Percentiles rank a stretch among this genome's conserved stretches.
Evolutionary conservation across 1,140 invertebrate genomes (phyloP).

Genomic region (Helicorthomorpha holstii): DNA sequence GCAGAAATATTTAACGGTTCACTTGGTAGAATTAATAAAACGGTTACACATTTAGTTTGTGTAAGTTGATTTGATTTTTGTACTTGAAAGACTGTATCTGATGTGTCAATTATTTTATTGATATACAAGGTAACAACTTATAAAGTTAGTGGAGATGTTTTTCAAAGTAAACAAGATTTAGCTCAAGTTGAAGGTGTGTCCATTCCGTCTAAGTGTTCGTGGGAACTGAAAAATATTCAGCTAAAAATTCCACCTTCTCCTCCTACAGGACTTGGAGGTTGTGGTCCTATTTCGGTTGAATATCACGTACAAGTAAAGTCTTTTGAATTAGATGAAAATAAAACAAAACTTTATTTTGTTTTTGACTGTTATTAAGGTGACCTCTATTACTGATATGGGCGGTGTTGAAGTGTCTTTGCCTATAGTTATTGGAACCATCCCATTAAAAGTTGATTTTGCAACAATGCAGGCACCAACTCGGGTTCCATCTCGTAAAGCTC

Average conservation of each 20-base stretch:
- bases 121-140: background rate
- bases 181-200: background rate
- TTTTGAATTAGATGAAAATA: background rate
- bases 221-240: background rate
- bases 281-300: background rate
- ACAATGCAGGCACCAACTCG: background rate
- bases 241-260: background rate
- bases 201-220: background rate
- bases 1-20: background rate
- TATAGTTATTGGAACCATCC: background rate
- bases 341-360: background rate
- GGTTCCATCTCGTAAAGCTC: background rate
- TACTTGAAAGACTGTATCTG: background rate
- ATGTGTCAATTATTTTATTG: background rate
- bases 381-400: background rate
- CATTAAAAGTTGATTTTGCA: background rate
- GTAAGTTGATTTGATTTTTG: background rate
- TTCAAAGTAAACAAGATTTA: background rate
- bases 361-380: background rate
- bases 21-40: background rate
- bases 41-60: background rate
- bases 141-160: too few relatives aligned
- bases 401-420: background rate
- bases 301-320: background rate
- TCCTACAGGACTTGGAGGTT: background rate